Evolutionary conservation across 2,797 vertebrate species (phyloP).

Genomic region (Danio kyathit): DNA sequence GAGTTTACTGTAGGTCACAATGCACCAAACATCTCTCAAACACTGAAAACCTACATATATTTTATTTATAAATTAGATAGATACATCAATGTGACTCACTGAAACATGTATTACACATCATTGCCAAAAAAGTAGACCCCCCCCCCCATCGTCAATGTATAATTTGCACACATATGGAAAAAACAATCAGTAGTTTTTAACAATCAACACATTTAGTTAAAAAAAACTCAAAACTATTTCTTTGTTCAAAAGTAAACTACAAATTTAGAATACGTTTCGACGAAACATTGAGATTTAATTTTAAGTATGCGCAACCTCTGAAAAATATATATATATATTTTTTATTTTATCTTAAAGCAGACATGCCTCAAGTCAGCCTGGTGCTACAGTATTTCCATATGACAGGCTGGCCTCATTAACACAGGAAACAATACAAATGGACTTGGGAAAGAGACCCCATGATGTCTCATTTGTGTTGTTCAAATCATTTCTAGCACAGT

Average conservation of each 20-base stretch:
- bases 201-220: background rate
- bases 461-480: slow-evolving; percentile 53
- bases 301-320: background rate
- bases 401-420: slow-evolving; percentile 60
- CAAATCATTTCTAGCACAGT: slow-evolving; percentile 57
- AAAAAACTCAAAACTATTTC: too few relatives aligned
- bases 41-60: too few relatives aligned
- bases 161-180: too few relatives aligned
- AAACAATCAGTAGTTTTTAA: background rate
- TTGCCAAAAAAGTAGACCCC: too few relatives aligned
- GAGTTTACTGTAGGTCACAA: too few relatives aligned
- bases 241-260: background rate
- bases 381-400: slow-evolving; percentile 38
- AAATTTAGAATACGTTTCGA: slow-evolving; percentile 9
- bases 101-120: too few relatives aligned
- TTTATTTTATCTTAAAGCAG: background rate
- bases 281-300: too few relatives aligned
- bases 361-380: background rate
- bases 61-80: too few relatives aligned
- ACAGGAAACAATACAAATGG: slow-evolving; percentile 63
- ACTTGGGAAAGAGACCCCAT: slow-evolving; percentile 51
- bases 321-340: too few relatives aligned
- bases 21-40: too few relatives aligned
- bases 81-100: too few relatives aligned
- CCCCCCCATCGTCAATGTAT: too few relatives aligned